Percentiles rank a stretch among this genome's conserved stretches.
phyloP scores from a whole-genome alignment of 2,888 invertebrate species.

The Hypsopygia costalis region DNA sequence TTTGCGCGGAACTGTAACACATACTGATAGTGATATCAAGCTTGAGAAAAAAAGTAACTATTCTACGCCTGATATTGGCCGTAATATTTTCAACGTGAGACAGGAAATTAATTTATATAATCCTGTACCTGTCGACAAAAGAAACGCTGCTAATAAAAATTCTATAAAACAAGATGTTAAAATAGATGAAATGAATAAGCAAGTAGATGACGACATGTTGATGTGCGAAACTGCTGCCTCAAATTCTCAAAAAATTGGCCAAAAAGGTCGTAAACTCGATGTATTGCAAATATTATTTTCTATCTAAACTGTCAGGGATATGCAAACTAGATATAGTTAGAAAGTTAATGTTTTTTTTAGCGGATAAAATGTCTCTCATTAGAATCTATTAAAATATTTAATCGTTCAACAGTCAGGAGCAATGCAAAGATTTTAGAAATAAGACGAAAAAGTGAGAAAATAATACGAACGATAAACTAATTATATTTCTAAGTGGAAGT shows the following conservation, averaged over 20 bases:
- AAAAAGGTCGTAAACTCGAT: conserved; percentile 36
- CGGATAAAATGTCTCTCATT: too few species aligned
- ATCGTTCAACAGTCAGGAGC: too few species aligned
- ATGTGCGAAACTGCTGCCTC: conserved; percentile 53
- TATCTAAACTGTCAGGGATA: conserved; percentile 26
- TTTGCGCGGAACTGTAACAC: conserved; percentile 59
- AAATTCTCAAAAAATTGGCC: conserved; percentile 30
- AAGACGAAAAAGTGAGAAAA: too few species aligned
- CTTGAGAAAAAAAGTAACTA: conserved; percentile 46
- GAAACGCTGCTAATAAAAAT: conserved; percentile 24
- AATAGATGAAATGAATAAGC: conserved; percentile 28
- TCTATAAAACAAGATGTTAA: conserved; percentile 42
- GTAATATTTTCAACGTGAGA: conserved; percentile 67
- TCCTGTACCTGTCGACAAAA: conserved; percentile 22
- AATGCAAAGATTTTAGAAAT: too few species aligned
- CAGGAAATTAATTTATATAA: conserved; percentile 66
- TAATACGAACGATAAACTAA: too few species aligned
- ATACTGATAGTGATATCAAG: conserved; percentile 60
- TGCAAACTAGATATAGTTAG: conserved; percentile 8
- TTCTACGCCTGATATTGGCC: conserved; percentile 34
- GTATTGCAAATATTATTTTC: conserved; percentile 59
- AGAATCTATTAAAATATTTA: too few species aligned
- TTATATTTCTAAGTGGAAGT: too few species aligned
- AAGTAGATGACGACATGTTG: conserved; percentile 52
- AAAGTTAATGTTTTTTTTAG: conserved; percentile 7